These are phyloP conservation scores for Idaea biselata DNA, from an alignment of 2,888 invertebrate species.

Conservation along the genomic window DNA sequence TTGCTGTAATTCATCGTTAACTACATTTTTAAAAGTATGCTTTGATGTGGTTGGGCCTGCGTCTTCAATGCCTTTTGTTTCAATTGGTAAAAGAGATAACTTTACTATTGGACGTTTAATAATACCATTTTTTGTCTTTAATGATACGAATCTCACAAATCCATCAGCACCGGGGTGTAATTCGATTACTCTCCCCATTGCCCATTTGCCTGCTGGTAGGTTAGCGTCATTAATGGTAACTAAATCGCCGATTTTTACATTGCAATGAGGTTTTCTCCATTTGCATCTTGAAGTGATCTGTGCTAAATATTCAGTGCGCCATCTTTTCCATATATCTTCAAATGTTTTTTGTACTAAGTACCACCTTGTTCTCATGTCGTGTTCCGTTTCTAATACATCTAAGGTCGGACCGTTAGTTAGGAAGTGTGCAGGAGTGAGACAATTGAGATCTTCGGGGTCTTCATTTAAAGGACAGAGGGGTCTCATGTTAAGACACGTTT, in stretches of 20 bases:
- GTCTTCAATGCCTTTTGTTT: not conserved
- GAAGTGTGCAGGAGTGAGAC: not conserved
- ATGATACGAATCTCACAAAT: conserved; percentile 2
- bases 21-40: too few relatives aligned
- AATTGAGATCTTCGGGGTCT: not conserved
- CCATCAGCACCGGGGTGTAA: conserved; percentile 5
- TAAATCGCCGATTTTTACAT: conserved; percentile 6
- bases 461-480: not conserved
- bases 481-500: conserved; percentile 1
- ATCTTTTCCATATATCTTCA: conserved; percentile 10
- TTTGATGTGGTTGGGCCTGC: too few relatives aligned
- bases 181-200: conserved; percentile 5
- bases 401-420: not conserved
- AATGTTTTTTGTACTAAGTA: conserved; percentile 7
- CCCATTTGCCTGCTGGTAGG: conserved; percentile 12
- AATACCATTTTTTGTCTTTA: conserved; percentile 10
- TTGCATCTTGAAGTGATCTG: conserved; percentile 8
- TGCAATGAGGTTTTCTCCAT: conserved; percentile 4
- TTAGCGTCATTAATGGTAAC: conserved; percentile 10
- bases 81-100: conserved; percentile 4
- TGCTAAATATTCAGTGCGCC: conserved; percentile 6
- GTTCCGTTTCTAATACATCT: not conserved
- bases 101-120: conserved; percentile 10
- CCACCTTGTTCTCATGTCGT: conserved; percentile 11
- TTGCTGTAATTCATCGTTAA: not conserved